phyloP scores from a whole-genome alignment of 2,888 invertebrate species.

The Diabrotica balteata region DNA sequence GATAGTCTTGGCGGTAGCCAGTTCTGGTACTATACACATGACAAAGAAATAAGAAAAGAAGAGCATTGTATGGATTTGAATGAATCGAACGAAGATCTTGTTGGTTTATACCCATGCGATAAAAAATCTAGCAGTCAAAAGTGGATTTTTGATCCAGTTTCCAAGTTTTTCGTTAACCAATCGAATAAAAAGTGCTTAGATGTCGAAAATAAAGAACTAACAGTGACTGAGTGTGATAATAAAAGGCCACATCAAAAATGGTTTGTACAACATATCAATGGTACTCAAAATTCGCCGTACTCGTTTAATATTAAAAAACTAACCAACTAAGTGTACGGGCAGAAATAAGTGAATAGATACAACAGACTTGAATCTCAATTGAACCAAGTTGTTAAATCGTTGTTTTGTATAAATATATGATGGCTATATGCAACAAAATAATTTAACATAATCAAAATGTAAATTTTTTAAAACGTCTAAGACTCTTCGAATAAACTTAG shows the following conservation, averaged over 20 bases:
- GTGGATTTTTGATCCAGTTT: constrained; percentile 9
- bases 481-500: too few species aligned
- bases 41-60: constrained; percentile 15
- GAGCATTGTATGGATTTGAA: constrained; percentile 12
- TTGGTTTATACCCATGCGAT: constrained; percentile 2
- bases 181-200: neutral
- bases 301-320: too few species aligned
- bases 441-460: too few species aligned
- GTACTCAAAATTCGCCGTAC: too few species aligned
- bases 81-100: neutral
- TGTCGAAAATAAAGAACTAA: neutral
- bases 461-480: too few species aligned
- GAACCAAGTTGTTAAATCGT: too few species aligned
- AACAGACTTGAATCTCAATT: too few species aligned
- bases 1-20: neutral
- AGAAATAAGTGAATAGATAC: too few species aligned
- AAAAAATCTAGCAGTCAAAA: neutral
- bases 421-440: too few species aligned
- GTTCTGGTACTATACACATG: constrained; percentile 19
- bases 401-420: too few species aligned
- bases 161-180: neutral
- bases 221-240: constrained; percentile 3
- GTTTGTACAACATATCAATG: neutral
- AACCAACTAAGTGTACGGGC: too few species aligned
- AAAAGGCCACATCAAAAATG: constrained; percentile 9